phyloP scores from a whole-genome alignment of 2,113 vertebrate genomes.

The Mugil cephalus region DNA sequence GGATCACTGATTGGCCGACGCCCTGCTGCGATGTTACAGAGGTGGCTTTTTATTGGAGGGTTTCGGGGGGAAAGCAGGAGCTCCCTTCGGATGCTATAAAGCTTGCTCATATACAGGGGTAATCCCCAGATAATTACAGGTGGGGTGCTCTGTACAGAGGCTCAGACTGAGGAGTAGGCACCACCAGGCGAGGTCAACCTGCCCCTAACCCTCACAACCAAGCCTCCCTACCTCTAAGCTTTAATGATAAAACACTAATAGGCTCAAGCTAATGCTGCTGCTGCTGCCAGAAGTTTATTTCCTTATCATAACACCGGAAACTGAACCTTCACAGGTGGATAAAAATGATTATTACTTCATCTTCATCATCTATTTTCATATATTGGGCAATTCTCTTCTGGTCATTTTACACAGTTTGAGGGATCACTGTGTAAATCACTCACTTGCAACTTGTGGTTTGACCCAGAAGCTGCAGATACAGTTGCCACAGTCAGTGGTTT shows the following conservation, averaged over 20 bases:
- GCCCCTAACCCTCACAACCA: conserved; percentile 2
- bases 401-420: conserved; percentile 18
- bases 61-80: conserved; percentile 61
- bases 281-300: conserved; percentile 34
- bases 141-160: conserved; percentile 52
- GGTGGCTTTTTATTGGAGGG: conserved; percentile 65
- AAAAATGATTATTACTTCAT: conserved; percentile 16
- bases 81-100: conserved; percentile 71
- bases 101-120: conserved; percentile 68
- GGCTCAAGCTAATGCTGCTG: conserved; percentile 28
- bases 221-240: conserved; percentile 26
- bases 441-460: conserved; percentile 33
- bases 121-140: conserved; percentile 79
- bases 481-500: conserved; percentile 50
- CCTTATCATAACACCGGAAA: conserved; percentile 7
- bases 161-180: conserved; percentile 42
- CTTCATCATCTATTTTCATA: background rate
- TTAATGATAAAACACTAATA: conserved; percentile 67
- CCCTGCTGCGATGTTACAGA: conserved; percentile 62
- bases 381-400: background rate
- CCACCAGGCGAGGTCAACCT: conserved; percentile 40
- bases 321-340: conserved; percentile 44
- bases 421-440: background rate
- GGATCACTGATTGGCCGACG: conserved; percentile 58
- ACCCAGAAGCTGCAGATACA: conserved; percentile 40